Conservation (phyloP, 2,797 vertebrate genomes). For the Spinus pinus region DNA sequence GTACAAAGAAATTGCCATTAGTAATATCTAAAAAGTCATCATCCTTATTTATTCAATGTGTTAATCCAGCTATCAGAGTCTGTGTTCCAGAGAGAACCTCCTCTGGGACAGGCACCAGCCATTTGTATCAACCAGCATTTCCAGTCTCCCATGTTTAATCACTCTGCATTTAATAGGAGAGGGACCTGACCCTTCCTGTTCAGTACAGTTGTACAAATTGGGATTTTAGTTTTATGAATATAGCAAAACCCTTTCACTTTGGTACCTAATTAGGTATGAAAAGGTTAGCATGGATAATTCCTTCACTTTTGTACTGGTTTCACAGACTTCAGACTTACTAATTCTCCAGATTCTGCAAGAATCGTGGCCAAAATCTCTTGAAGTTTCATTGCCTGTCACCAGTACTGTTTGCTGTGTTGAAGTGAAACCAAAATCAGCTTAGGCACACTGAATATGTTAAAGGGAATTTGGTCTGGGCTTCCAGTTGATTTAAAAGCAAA, state of each 20-base stretch:
- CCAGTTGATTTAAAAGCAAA: conserved; percentile 1
- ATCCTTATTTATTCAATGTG: conserved; percentile 9
- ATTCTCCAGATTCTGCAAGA: not conserved
- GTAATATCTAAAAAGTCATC: conserved; percentile 21
- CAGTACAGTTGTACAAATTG: not conserved
- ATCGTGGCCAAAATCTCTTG: not conserved
- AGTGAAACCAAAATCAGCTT: not conserved
- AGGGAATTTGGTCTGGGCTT: not conserved
- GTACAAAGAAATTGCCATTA: not conserved
- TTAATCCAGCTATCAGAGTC: conserved; percentile 4
- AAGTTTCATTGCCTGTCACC: not conserved
- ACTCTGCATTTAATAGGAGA: not conserved
- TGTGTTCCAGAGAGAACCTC: not conserved
- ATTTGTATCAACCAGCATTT: not conserved
- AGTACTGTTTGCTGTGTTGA: not conserved
- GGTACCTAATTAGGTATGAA: not conserved
- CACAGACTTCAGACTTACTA: not conserved
- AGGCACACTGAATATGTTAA: not conserved
- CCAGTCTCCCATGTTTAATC: not conserved
- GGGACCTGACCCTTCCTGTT: not conserved
- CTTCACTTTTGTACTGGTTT: not conserved
- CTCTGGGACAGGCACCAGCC: not conserved
- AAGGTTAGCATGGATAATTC: not conserved
- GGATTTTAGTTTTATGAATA: not conserved
- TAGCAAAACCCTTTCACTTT: not conserved